phyloP scores from a whole-genome alignment of 2,113 vertebrate species.

The Brachypodius melanocephalos region DNA sequence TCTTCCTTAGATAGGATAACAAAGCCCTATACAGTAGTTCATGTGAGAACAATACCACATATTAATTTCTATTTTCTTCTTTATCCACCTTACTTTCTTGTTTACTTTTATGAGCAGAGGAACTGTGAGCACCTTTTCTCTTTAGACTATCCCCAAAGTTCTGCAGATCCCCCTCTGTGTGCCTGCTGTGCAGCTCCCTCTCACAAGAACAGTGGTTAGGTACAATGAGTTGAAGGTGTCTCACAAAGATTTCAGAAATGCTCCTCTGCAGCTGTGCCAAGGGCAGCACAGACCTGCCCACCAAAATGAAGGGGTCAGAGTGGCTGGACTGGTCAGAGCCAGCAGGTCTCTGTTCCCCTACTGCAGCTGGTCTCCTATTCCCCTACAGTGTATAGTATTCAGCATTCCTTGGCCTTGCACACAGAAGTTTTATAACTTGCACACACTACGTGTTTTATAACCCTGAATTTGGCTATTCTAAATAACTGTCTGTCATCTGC shows the following conservation, averaged over 20 bases:
- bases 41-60: not conserved
- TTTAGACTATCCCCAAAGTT: not conserved
- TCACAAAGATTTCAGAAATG: not conserved
- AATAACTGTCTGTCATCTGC: not conserved
- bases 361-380: not conserved
- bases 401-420: not conserved
- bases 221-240: not conserved
- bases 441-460: not conserved
- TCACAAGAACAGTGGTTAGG: not conserved
- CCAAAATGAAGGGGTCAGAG: not conserved
- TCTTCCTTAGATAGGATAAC: not conserved
- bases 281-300: accelerated
- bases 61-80: not conserved
- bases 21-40: not conserved
- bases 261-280: not conserved
- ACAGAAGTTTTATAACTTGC: not conserved
- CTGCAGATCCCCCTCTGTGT: not conserved
- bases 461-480: not conserved
- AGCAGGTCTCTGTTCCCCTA: not conserved
- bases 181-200: not conserved
- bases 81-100: not conserved
- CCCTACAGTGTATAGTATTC: not conserved
- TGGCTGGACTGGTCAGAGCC: not conserved
- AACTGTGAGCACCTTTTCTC: not conserved
- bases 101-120: not conserved